Conservation (phyloP, 2,113 vertebrate genomes). For the Menidia beryllina region DNA sequence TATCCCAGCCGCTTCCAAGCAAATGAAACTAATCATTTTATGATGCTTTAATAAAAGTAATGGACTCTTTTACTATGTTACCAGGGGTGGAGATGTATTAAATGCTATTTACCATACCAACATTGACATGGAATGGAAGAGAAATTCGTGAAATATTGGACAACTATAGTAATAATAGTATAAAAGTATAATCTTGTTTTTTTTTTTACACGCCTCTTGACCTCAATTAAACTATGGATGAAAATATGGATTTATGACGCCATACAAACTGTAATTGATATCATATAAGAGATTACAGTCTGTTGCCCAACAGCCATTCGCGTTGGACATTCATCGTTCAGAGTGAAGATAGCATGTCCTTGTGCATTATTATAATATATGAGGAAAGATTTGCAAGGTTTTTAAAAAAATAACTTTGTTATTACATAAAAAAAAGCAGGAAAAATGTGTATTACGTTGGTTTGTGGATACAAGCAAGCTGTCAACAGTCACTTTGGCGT, state of each 20-base stretch:
- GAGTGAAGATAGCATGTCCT: constrained; percentile 28
- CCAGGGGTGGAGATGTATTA: too few relatives aligned
- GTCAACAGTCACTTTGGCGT: constrained; percentile 36
- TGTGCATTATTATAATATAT: constrained; percentile 6
- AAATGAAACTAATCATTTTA: too few relatives aligned
- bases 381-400: constrained; percentile 11
- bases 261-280: neutral
- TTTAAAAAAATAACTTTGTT: constrained; percentile 1
- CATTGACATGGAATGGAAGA: too few relatives aligned
- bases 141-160: too few relatives aligned
- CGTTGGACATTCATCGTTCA: neutral
- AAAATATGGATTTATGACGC: neutral
- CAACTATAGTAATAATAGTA: too few relatives aligned
- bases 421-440: neutral
- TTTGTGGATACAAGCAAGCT: neutral
- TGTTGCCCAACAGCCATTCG: neutral
- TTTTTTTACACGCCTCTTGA: too few relatives aligned
- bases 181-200: too few relatives aligned
- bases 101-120: too few relatives aligned
- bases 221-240: neutral
- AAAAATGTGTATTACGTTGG: neutral
- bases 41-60: too few relatives aligned
- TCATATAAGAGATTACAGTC: too few relatives aligned
- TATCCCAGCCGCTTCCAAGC: too few relatives aligned
- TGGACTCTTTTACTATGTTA: too few relatives aligned